These are phyloP conservation scores for Hylyphantes graminicola DNA, from an alignment of 1,140 invertebrate species.

Conservation along the genomic window DNA sequence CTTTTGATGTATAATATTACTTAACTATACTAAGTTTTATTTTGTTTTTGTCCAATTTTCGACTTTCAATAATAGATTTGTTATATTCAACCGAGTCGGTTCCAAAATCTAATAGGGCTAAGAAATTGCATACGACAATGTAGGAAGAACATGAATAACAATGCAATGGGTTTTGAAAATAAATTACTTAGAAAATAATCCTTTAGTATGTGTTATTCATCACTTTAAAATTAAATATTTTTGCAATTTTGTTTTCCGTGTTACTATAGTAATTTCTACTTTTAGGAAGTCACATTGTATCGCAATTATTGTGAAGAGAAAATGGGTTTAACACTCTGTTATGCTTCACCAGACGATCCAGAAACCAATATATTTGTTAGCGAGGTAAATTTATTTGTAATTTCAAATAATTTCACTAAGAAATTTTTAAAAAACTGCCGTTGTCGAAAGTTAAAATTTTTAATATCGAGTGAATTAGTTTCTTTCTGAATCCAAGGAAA, in stretches of 20 bases:
- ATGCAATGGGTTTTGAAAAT: not conserved
- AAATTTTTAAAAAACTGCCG: too few species aligned
- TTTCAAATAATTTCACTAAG: too few species aligned
- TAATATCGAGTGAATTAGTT: too few species aligned
- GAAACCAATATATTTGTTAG: slow-evolving; percentile 78
- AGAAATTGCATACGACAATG: not conserved
- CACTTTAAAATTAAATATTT: not conserved
- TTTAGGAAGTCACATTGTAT: slow-evolving; percentile 78
- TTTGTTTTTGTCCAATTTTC: too few species aligned
- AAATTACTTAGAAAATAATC: not conserved
- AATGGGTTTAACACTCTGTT: slow-evolving; percentile 78
- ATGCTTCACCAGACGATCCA: slow-evolving; percentile 73
- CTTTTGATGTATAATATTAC: too few species aligned
- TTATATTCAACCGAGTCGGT: too few species aligned
- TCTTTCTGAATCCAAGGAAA: too few species aligned
- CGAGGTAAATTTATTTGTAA: slow-evolving; percentile 69
- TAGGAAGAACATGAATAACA: not conserved
- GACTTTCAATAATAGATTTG: too few species aligned
- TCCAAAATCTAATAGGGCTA: not conserved
- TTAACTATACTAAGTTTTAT: too few species aligned
- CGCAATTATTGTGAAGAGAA: slow-evolving; percentile 72
- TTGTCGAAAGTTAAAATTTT: too few species aligned
- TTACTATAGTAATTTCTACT: slow-evolving; percentile 54
- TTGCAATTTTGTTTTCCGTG: not conserved
- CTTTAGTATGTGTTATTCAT: not conserved